Conservation (phyloP, 2,797 vertebrate genomes). For the Brotogeris chrysoptera region DNA sequence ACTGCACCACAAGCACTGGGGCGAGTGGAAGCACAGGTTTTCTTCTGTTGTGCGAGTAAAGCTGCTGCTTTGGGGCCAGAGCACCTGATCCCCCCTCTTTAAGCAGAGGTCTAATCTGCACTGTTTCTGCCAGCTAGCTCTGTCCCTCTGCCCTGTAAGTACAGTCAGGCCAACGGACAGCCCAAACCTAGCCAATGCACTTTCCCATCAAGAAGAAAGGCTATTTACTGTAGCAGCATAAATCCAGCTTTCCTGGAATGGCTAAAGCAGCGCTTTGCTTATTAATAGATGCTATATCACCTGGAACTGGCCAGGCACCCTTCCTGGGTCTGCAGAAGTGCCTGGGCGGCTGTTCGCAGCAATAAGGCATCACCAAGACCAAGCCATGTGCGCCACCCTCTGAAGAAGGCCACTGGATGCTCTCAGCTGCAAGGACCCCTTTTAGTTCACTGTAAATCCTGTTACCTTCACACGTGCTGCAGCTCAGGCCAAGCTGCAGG, state of each 20-base stretch:
- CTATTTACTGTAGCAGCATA: background rate
- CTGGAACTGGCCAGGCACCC: background rate
- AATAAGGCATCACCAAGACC: background rate
- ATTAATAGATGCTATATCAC: background rate
- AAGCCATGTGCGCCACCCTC: background rate
- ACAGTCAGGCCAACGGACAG: background rate
- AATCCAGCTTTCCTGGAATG: background rate
- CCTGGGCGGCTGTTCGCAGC: background rate
- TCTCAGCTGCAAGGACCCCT: background rate
- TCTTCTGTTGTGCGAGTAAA: background rate
- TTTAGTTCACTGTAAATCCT: background rate
- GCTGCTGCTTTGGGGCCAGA: background rate
- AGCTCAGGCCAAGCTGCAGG: accelerated
- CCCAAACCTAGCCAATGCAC: accelerated
- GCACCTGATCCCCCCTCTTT: background rate
- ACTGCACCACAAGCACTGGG: background rate
- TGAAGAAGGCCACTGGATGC: background rate
- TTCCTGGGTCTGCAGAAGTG: background rate
- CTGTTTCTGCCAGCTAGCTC: background rate
- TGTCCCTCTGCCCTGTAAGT: background rate
- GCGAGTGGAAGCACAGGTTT: background rate
- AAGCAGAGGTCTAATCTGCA: background rate
- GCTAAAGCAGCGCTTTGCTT: background rate
- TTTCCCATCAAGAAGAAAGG: background rate
- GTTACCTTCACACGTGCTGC: accelerated